Percentiles rank a stretch among this genome's conserved stretches.
These are phyloP conservation scores for Synodontis membranacea DNA, from an alignment of 2,113 vertebrate species.

Conservation along the genomic window DNA sequence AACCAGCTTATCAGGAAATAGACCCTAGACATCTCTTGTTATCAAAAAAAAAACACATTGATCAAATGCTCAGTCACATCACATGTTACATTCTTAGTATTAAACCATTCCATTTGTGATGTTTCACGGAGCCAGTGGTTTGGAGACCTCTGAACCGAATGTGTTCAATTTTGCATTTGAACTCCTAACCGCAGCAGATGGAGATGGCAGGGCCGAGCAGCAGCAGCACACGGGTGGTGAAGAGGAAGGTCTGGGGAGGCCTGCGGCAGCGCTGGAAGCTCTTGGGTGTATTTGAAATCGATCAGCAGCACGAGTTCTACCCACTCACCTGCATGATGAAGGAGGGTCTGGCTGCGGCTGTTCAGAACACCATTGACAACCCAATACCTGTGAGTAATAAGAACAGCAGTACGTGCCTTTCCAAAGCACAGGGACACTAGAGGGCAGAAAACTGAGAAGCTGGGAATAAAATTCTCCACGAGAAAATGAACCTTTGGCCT, in stretches of 20 bases:
- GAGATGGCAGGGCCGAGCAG: constrained; percentile 49
- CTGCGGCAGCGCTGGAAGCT: constrained; percentile 79
- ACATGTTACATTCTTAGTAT: neutral
- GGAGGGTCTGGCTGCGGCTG: constrained; percentile 77
- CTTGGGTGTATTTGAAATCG: constrained; percentile 86
- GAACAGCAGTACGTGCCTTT: neutral
- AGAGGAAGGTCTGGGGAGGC: constrained; percentile 69
- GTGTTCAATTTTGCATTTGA: neutral
- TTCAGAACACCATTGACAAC: constrained; percentile 71
- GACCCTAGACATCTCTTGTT: neutral
- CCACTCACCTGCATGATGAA: constrained; percentile 82
- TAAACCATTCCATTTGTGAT: neutral
- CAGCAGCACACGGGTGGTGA: constrained; percentile 13
- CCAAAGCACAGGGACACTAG: neutral
- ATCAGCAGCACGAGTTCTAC: constrained; percentile 79
- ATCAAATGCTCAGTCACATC: neutral
- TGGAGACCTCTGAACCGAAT: neutral
- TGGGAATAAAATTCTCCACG: neutral
- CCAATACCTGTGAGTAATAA: constrained; percentile 71
- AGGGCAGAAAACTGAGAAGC: too few relatives aligned
- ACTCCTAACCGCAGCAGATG: constrained; percentile 47
- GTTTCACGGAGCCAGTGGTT: neutral
- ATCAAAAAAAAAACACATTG: too few relatives aligned
- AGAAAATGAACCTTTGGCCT: too few relatives aligned
- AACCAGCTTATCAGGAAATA: constrained; percentile 6